These are phyloP conservation scores for Corydoras maculifer DNA, from an alignment of 2,113 vertebrate species.

Conservation along the genomic window DNA sequence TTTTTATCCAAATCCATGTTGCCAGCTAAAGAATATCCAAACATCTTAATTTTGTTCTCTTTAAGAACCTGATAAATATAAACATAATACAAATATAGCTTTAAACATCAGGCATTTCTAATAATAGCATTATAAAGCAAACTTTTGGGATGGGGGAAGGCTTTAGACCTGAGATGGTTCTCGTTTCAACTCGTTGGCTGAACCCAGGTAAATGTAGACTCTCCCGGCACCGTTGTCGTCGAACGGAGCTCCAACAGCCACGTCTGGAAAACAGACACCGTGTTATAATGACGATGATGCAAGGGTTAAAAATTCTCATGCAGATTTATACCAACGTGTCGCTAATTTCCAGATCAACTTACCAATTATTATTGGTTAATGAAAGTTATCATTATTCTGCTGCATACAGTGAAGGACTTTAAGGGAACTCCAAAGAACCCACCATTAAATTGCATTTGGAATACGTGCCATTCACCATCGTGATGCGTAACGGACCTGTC, in stretches of 20 bases:
- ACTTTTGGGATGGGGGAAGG: background rate
- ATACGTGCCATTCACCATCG: too few species aligned
- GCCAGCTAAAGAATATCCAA: slow-evolving; percentile 91
- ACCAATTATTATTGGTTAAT: too few species aligned
- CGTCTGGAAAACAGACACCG: slow-evolving; percentile 66
- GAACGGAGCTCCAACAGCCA: slow-evolving; percentile 88
- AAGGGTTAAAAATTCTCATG: background rate
- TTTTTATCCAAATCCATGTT: slow-evolving; percentile 94
- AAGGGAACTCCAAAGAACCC: too few species aligned
- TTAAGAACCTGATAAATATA: slow-evolving; percentile 67
- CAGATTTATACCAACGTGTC: background rate
- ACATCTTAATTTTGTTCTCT: slow-evolving; percentile 59
- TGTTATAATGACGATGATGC: background rate
- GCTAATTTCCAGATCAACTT: too few species aligned
- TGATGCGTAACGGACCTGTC: too few species aligned
- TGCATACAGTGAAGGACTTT: too few species aligned
- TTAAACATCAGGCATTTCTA: background rate
- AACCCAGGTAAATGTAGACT: slow-evolving; percentile 85
- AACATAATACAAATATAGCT: background rate
- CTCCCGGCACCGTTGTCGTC: slow-evolving; percentile 66
- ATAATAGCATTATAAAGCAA: too few species aligned
- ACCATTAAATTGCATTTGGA: too few species aligned
- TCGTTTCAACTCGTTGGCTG: slow-evolving; percentile 61
- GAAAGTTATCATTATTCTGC: too few species aligned
- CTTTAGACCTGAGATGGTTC: slow-evolving; percentile 71